Evolutionary conservation across 2,888 invertebrate species (phyloP).

Genomic region (Napeogenes sylphis): DNA sequence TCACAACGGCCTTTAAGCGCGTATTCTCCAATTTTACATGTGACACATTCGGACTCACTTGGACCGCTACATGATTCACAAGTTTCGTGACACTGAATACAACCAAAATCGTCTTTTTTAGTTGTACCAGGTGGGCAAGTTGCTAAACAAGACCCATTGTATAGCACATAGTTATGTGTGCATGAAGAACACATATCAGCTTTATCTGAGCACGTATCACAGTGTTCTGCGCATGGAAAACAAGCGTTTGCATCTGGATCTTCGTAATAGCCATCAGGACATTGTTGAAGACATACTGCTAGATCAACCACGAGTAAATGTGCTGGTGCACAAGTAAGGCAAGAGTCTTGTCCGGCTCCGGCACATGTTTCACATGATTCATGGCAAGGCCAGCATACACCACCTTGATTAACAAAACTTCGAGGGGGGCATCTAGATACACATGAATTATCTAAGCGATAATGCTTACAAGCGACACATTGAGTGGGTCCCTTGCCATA

Average conservation of each 20-base stretch:
- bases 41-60: constrained; percentile 86
- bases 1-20: constrained; percentile 85
- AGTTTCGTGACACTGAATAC: constrained; percentile 85
- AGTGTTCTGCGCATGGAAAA: constrained; percentile 91
- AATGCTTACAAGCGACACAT: constrained; percentile 89
- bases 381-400: constrained; percentile 91
- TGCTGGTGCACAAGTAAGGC: constrained; percentile 89
- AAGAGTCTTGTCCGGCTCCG: constrained; percentile 91
- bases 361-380: constrained; percentile 93
- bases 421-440: constrained; percentile 90
- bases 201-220: constrained; percentile 89
- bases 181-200: constrained; percentile 92
- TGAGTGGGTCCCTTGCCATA: constrained; percentile 90
- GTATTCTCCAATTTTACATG: constrained; percentile 85
- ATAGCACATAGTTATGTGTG: constrained; percentile 90
- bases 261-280: constrained; percentile 92
- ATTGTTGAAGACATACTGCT: constrained; percentile 90
- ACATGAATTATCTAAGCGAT: constrained; percentile 89
- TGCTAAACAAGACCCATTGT: constrained; percentile 89
- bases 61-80: constrained; percentile 91
- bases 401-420: constrained; percentile 88
- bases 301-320: constrained; percentile 89
- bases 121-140: constrained; percentile 89
- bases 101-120: constrained; percentile 92
- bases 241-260: constrained; percentile 87